Evolutionary conservation across 37 sponge, comb jelly and placozoan species (phyloP), one percentile per base, ranked within the genome.

Genomic region (Beroe forskalii): DNA sequence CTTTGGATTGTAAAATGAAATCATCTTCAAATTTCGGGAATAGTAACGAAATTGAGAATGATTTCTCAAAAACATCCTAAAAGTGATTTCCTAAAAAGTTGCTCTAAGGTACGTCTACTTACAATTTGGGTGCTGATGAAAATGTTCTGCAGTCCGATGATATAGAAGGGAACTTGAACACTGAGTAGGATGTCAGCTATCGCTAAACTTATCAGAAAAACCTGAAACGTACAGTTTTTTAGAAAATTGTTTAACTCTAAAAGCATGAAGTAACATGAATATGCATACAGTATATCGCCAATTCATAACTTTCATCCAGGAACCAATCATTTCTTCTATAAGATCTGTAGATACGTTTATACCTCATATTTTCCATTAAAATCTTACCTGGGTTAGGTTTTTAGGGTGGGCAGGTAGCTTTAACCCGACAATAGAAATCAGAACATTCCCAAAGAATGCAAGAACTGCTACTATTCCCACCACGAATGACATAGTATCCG

Each of bases 81-180:
- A n/a, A n/a, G n/a, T n/a, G n/a, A n/a, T n/a, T n/a, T n/a, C n/a
- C n/a, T n/a, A n/a, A n/a, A n/a, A n/a, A n/a, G n/a, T n/a, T n/a
- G n/a, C n/a, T n/a, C n/a, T n/a, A n/a, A n/a, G n/a, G n/a, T n/a
- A n/a, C n/a, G n/a, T n/a, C n/a, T n/a, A 48, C 55, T 48, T 12
- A 48, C 55, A 17, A 48, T 6, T 12, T 48, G 6, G 12, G 55
- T 48, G 12, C 12, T 12, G 55, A 48, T 48, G 55, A 48, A 12
- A 48, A 48, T 48, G 6, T 69, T 69, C 72, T 69, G 72, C 28
- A 80, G 44, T 23, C 86, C 86, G n/a, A 44, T 12, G 12, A 80
- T 43, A 48, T 80, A 80, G 86, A 80, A 80, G n/a, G 86, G 86
- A 6, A 80, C 86, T 80, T 80, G 86, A n/a, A 80, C 40, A 44